These are phyloP conservation scores for Thunnus maccoyii DNA, from an alignment of 2,113 vertebrate genomes.

Conservation along the genomic window DNA sequence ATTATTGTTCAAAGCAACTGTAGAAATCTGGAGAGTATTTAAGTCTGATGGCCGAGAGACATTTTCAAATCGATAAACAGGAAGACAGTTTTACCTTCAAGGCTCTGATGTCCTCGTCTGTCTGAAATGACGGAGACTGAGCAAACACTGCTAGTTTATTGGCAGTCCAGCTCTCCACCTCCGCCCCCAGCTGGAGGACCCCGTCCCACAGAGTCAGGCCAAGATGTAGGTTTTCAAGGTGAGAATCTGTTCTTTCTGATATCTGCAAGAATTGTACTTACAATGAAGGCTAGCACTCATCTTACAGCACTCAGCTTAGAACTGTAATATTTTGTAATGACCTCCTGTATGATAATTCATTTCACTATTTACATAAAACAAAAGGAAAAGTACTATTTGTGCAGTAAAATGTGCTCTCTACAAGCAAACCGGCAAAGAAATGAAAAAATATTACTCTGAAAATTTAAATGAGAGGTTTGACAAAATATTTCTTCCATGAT, in stretches of 20 bases:
- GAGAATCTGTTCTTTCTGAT: conserved; percentile 90
- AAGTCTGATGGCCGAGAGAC: too few relatives aligned
- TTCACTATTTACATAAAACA: too few relatives aligned
- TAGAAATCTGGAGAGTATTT: background rate
- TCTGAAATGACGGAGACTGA: conserved; percentile 73
- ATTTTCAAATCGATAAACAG: background rate
- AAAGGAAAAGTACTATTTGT: too few relatives aligned
- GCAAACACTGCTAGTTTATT: conserved; percentile 77
- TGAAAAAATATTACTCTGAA: background rate
- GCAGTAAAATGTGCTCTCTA: too few relatives aligned
- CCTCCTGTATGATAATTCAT: too few relatives aligned
- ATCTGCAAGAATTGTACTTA: conserved; percentile 80
- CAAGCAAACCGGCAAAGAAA: too few relatives aligned
- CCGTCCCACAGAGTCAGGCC: conserved; percentile 91
- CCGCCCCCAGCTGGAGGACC: conserved; percentile 84
- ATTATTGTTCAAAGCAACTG: background rate
- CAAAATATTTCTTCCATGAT: too few relatives aligned
- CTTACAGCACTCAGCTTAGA: too few relatives aligned
- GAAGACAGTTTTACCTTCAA: conserved; percentile 84
- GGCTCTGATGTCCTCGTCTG: conserved; percentile 81
- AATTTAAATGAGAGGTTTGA: background rate
- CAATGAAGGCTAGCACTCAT: background rate
- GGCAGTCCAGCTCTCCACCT: conserved; percentile 84
- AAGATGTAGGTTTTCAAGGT: conserved; percentile 87
- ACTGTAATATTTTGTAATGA: too few relatives aligned